A percentile compares a stretch with the other conserved stretches of the same genome.
Evolutionary conservation across 2,888 invertebrate species (phyloP).

Genomic region (Gymnoscelis rufifasciata): DNA sequence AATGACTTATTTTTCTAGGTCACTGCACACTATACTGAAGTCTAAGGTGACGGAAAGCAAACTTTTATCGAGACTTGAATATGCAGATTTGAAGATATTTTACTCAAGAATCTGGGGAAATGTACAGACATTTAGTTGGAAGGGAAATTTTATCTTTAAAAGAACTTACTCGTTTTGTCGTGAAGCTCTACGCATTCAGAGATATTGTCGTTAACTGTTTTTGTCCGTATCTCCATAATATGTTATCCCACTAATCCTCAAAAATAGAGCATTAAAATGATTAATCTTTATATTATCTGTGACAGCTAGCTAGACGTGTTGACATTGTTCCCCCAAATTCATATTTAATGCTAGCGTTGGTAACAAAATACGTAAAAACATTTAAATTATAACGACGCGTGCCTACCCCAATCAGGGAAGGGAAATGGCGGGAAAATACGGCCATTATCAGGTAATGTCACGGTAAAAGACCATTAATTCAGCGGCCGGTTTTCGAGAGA

Average conservation of each 20-base stretch:
- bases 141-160: no score
- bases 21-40: slow-evolving; percentile 11
- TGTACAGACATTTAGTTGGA: not conserved
- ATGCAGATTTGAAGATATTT: slow-evolving; percentile 10
- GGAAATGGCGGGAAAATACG: slow-evolving; percentile 26
- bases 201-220: no score
- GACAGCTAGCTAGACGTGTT: no score
- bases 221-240: no score
- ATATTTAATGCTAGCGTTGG: not conserved
- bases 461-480: slow-evolving; percentile 24
- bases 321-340: no score
- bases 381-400: slow-evolving; percentile 17
- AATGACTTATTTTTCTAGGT: slow-evolving; percentile 8
- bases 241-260: no score
- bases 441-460: slow-evolving; percentile 27
- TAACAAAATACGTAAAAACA: slow-evolving; percentile 2
- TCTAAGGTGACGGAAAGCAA: slow-evolving; percentile 2
- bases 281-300: no score
- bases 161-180: no score
- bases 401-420: slow-evolving; percentile 20
- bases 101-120: not conserved
- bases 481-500: slow-evolving; percentile 10
- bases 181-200: no score
- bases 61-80: slow-evolving; percentile 8
- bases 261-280: no score